These are phyloP conservation scores for Apodemia hepburni DNA, from an alignment of 2,888 invertebrate genomes.

Conservation along the genomic window DNA sequence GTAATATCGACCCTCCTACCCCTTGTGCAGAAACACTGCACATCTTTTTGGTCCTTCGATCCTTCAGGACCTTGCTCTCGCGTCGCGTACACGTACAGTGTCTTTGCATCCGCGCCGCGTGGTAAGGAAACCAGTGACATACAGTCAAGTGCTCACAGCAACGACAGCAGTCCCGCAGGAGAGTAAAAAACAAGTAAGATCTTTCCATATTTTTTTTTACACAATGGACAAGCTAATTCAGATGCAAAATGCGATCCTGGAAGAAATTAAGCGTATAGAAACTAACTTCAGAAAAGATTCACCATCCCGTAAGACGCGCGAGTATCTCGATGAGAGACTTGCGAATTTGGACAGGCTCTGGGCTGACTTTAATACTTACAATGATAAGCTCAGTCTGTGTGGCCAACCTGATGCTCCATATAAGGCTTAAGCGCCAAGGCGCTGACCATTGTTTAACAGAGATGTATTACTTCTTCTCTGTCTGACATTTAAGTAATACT, in stretches of 20 bases:
- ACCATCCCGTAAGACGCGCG: constrained; percentile 17
- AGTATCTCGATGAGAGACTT: constrained; percentile 10
- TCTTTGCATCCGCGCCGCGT: not conserved
- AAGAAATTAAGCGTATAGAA: constrained; percentile 17
- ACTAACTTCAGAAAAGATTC: constrained; percentile 6
- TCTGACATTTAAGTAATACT: too few species aligned
- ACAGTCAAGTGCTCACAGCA: not conserved
- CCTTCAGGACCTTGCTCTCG: not conserved
- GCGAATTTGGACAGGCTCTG: too few species aligned
- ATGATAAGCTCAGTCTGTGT: too few species aligned
- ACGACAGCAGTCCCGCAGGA: not conserved
- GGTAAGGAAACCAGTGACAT: not conserved
- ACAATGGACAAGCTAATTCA: not conserved
- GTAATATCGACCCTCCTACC: too few species aligned
- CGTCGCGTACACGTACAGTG: not conserved
- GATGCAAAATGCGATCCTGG: not conserved
- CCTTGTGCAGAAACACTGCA: not conserved
- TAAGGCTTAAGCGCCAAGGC: too few species aligned
- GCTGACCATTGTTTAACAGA: too few species aligned
- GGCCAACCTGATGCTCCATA: not conserved
- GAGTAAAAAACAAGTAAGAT: too few species aligned
- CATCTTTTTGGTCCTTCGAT: not conserved
- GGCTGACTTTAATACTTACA: too few species aligned
- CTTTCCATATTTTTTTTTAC: not conserved
- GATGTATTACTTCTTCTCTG: too few species aligned